Evolutionary conservation across 2,113 vertebrate genomes (phyloP).

Genomic region (Dendropsophus ebraccatus): DNA sequence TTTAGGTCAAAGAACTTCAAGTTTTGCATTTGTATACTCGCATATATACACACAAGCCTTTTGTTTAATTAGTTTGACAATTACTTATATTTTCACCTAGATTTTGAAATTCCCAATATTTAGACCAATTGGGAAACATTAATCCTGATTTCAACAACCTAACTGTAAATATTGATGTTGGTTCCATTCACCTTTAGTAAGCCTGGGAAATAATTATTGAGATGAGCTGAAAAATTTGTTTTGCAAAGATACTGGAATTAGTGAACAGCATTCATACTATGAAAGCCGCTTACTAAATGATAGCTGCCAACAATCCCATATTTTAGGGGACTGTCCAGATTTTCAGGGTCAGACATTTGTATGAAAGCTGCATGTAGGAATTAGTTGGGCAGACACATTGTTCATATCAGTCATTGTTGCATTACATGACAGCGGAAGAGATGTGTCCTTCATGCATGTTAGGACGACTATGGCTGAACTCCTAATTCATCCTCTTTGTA

Average conservation of each 20-base stretch:
- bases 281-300: neutral
- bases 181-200: neutral
- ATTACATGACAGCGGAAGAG: neutral
- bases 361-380: neutral
- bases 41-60: neutral
- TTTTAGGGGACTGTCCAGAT: neutral
- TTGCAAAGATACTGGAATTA: conserved; percentile 14
- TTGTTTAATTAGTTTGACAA: neutral
- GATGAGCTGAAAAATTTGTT: neutral
- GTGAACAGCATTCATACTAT: neutral
- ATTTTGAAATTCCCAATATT: neutral
- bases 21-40: neutral
- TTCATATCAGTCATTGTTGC: neutral
- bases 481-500: neutral
- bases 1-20: neutral
- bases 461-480: neutral
- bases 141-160: neutral
- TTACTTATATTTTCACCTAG: neutral
- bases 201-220: conserved; percentile 6
- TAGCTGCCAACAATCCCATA: neutral
- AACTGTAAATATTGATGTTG: neutral
- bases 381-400: neutral
- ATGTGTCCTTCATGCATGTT: neutral
- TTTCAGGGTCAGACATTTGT: conserved; percentile 2
- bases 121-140: neutral